Evolutionary conservation across 2,797 vertebrate genomes (phyloP), one percentile per base, ranked within the genome.

Genomic region (Hirundo rustica): DNA sequence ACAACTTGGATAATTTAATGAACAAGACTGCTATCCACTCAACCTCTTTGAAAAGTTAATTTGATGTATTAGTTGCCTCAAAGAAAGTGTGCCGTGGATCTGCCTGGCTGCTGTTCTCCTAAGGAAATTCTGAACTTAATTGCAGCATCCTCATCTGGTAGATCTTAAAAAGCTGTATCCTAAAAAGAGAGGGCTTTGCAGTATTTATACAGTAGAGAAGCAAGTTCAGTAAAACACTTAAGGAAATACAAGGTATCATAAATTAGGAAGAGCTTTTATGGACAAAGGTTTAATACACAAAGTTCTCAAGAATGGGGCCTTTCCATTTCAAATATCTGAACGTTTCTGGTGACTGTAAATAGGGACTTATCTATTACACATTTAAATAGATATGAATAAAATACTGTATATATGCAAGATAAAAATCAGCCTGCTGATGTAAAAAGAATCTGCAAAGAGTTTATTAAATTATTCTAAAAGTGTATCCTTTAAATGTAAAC

Each of bases 391-490:
- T 78, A 91, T 68, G 23, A 90, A 34, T 51, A 91, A 95, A 95
- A 91, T 95, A 96, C 93, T 97, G 94, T 95, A 96, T 92, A 89
- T 96, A 89, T 94, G 87, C 82, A 80, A 92, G 90, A 85, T 89
- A 92, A 94, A 95, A 95, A 86, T 71, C 91, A 96, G 88, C 89
- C 97, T 97, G 89, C 92, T 96, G 97, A 97, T 95, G 94, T 97
- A 95, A 92, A 95, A 87, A 96, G 83, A 91, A 91, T 61, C 47
- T 89, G 60, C 87, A 95, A 96, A 96, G 83, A 98, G 83, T 97
- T 89, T 97, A 98, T 98, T 97, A 97, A 97, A 97, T 97, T 97
- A 98, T 97, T 97, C 85, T 82, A 87, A 26, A 95, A 95, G 83
- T 94, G 89, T 98, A 71, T 34, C 32, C 60, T 73, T 94, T 83